Evolutionary conservation across 2,888 invertebrate genomes (phyloP), one percentile per base, ranked within the genome.

Genomic region (Alitta virens): DNA sequence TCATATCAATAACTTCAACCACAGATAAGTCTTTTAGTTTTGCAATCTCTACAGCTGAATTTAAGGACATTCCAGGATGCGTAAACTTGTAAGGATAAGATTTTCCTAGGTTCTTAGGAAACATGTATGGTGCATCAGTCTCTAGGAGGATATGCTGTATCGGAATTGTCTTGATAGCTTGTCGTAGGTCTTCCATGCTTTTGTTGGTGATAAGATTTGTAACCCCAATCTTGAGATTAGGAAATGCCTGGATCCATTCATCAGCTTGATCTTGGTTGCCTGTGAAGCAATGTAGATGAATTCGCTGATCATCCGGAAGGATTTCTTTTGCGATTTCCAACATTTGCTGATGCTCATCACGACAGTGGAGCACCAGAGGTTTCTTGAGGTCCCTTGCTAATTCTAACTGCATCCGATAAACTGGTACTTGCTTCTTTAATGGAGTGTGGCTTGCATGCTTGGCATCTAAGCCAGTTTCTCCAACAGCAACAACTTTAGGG

Each of bases 121-220:
- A 26, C 68, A 80, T 81, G 60, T 77, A 82, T 2, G 81, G 81
- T 0, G 79, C 73, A 68, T 81, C 81, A 1, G 81, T 81, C 70
- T 81, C 81, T 3, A 82, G 64, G 3, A 81, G 68, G 16, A 81
- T 68, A 26, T 77, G 56, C 49, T 77, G 63, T 5, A 79, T 61
- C 12, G 78, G 77, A 24, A 79, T 71, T 0, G 66, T 63, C 21
- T 61, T 46, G 9, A 72, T 71, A 12, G 75, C 74, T 18, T 73
- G 70, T 16, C 57, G 63, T 7, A 70, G 69, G 1, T 59, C 42
- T 1, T 65, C 71, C n/a, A 64, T 56, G 24, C 63, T 50, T 14
- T 49, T 43, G 52, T 62, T 67, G 7, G 70, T 71, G 5, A 80
- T 63, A 12, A 79, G 56, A 49, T 69, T 62, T 3, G 78, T 78